Percentiles rank a stretch among this genome's conserved stretches.
phyloP scores from a whole-genome alignment of 2,888 invertebrate species.

The Trichacis sp. region DNA sequence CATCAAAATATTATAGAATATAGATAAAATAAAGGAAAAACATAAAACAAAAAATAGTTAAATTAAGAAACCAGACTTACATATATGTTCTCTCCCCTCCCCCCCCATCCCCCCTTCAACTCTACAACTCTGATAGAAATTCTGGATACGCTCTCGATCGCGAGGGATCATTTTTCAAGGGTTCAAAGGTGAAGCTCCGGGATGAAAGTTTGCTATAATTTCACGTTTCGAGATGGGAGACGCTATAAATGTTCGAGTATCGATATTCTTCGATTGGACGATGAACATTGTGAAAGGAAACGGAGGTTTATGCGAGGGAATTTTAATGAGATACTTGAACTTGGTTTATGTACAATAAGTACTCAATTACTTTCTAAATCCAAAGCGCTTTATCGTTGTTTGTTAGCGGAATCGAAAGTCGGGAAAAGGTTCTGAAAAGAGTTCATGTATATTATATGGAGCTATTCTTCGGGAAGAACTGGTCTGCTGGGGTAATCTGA shows the following conservation, averaged over 20 bases:
- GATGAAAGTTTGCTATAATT: not conserved
- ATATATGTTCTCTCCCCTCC: too few relatives aligned
- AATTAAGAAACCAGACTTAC: too few relatives aligned
- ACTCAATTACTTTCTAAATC: slow-evolving; percentile 19
- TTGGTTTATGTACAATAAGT: slow-evolving; percentile 25
- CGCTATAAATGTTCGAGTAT: not conserved
- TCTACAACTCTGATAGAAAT: too few relatives aligned
- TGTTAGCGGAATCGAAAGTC: slow-evolving; percentile 20
- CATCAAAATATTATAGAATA: too few relatives aligned
- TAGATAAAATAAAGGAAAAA: too few relatives aligned
- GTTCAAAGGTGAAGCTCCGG: slow-evolving; percentile 1
- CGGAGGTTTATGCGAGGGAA: too few relatives aligned
- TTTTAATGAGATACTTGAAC: slow-evolving; percentile 25
- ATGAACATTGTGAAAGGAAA: slow-evolving; percentile 26
- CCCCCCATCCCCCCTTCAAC: not conserved
- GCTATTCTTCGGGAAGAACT: slow-evolving; percentile 31
- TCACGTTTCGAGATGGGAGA: not conserved
- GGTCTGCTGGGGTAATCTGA: slow-evolving; percentile 38
- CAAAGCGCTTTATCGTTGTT: slow-evolving; percentile 30
- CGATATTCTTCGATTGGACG: slow-evolving; percentile 22
- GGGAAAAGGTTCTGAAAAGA: slow-evolving; percentile 25
- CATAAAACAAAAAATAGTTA: too few relatives aligned
- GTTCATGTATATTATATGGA: slow-evolving; percentile 38
- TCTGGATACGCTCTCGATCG: too few relatives aligned
- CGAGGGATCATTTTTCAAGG: not conserved